Evolutionary conservation across 2,888 invertebrate genomes (phyloP).

Genomic region (Leptodirus hochenwartii): DNA sequence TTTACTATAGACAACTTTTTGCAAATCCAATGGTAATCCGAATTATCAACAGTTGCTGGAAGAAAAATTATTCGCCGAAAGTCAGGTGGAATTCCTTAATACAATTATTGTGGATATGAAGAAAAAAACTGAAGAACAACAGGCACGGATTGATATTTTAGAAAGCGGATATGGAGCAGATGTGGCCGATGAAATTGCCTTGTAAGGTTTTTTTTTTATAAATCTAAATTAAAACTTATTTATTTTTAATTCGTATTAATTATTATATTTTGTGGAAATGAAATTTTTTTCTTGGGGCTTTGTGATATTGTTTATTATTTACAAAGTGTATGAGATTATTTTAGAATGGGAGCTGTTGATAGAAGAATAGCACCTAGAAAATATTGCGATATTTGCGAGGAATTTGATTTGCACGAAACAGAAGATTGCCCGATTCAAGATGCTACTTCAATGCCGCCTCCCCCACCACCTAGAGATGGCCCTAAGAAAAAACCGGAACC

Average conservation of each 20-base stretch:
- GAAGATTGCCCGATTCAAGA: conserved; percentile 90
- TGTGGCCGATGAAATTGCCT: conserved; percentile 24
- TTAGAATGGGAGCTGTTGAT: conserved; percentile 17
- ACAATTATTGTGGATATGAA: conserved; percentile 95
- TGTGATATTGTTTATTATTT: conserved; percentile 1
- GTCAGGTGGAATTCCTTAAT: conserved; percentile 80
- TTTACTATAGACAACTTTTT: neutral
- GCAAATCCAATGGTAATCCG: conserved; percentile 1
- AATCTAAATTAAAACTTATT: neutral
- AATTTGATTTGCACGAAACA: conserved; percentile 91
- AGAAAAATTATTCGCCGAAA: conserved; percentile 44
- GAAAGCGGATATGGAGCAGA: conserved; percentile 40
- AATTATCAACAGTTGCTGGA: conserved; percentile 30
- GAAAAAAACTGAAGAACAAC: conserved; percentile 71
- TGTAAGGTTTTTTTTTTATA: conserved; percentile 22
- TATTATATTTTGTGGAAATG: neutral
- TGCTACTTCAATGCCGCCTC: conserved; percentile 28
- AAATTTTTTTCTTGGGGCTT: conserved; percentile 1
- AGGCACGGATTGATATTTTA: conserved; percentile 59
- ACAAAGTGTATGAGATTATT: conserved; percentile 7
- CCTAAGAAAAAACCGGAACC: conserved; percentile 27
- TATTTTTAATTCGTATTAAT: neutral
- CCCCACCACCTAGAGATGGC: conserved; percentile 23
- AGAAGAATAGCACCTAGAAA: conserved; percentile 49
- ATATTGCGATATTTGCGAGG: conserved; percentile 96